Percentiles rank a stretch among this genome's conserved stretches.
These are phyloP conservation scores for Probosciger aterrimus DNA, from an alignment of 2,113 vertebrate species.

Conservation along the genomic window DNA sequence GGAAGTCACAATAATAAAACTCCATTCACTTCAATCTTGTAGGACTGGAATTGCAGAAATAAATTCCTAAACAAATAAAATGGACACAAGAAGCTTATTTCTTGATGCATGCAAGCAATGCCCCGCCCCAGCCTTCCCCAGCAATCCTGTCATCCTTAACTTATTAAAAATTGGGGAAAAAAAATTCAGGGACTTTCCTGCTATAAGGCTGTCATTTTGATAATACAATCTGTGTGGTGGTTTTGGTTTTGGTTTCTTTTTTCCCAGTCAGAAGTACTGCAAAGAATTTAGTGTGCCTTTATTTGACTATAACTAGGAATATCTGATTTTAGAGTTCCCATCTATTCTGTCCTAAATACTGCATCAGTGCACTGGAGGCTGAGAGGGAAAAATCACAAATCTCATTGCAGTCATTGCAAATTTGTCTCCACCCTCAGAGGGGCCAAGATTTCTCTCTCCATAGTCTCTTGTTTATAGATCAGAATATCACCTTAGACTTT, in stretches of 20 bases:
- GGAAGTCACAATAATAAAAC: neutral
- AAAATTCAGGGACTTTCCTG: neutral
- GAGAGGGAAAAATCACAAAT: neutral
- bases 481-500: neutral
- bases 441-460: neutral
- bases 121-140: neutral
- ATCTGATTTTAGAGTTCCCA: neutral
- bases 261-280: neutral
- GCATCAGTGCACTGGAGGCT: accelerated
- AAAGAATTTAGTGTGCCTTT: neutral
- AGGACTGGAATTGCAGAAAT: neutral
- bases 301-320: neutral
- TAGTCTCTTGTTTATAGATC: neutral
- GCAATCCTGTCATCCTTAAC: neutral
- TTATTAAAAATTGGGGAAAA: neutral
- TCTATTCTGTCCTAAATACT: neutral
- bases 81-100: neutral
- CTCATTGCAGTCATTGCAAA: neutral
- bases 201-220: neutral
- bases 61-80: neutral
- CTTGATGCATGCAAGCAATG: neutral
- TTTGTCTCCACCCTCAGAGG: neutral
- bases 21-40: neutral
- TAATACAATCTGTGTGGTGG: neutral
- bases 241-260: neutral